Evolutionary conservation across 2,797 vertebrate genomes (phyloP).

Genomic region (Serranus cabrilla): DNA sequence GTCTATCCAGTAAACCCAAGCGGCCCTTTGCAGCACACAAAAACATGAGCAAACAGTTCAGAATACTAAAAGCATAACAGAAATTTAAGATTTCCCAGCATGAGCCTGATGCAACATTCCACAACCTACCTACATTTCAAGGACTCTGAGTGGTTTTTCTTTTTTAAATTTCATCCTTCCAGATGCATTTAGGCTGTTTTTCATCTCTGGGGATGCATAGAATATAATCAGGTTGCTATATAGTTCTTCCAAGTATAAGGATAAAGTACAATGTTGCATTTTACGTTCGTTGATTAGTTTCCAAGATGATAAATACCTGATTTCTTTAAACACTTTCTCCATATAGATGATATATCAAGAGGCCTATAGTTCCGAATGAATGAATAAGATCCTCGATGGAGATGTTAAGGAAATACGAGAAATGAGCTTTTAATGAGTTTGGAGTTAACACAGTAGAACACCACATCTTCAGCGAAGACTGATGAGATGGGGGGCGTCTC

Average conservation of each 20-base stretch:
- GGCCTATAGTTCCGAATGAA: slow-evolving; percentile 43
- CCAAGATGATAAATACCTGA: slow-evolving; percentile 4
- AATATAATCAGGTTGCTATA: neutral
- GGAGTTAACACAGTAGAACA: slow-evolving; percentile 37
- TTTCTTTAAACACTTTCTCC: slow-evolving; percentile 13
- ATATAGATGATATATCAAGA: slow-evolving; percentile 29
- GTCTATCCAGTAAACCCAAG: slow-evolving; percentile 6
- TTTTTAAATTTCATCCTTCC: neutral
- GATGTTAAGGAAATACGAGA: slow-evolving; percentile 41
- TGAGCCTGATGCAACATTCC: neutral
- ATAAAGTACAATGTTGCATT: neutral
- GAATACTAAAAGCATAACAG: slow-evolving; percentile 16
- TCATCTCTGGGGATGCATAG: neutral
- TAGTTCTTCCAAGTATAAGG: neutral
- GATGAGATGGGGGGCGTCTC: slow-evolving; percentile 40
- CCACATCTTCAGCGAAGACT: slow-evolving; percentile 37
- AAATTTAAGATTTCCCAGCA: neutral
- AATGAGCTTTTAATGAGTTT: slow-evolving; percentile 62
- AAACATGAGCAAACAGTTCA: slow-evolving; percentile 8
- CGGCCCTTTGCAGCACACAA: slow-evolving; percentile 1
- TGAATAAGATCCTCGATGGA: slow-evolving; percentile 38
- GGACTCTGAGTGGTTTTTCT: neutral
- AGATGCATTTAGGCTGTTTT: slow-evolving; percentile 1
- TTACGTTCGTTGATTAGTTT: slow-evolving; percentile 14
- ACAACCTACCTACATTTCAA: slow-evolving; percentile 15